Conservation (phyloP, 2,113 vertebrate species). For the Pterocles burchelli region DNA sequence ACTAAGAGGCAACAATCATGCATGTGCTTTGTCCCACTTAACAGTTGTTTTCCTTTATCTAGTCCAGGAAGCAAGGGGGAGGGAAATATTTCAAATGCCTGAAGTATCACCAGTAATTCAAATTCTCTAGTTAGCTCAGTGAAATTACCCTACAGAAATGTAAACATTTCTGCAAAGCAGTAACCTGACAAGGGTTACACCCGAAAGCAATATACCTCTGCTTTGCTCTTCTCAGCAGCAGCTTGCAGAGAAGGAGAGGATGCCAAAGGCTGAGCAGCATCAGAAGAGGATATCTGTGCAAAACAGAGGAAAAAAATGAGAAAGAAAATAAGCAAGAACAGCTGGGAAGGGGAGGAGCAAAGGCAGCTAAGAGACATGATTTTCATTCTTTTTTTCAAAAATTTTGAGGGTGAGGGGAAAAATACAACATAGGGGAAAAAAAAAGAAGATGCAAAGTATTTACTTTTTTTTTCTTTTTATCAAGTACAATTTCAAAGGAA, state of each 20-base stretch:
- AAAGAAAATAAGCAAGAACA: conserved; percentile 65
- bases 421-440: background rate
- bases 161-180: background rate
- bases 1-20: background rate
- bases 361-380: background rate
- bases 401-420: background rate
- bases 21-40: background rate
- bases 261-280: conserved; percentile 85
- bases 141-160: background rate
- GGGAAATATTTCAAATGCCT: background rate
- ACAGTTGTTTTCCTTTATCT: background rate
- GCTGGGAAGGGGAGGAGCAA: background rate
- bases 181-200: conserved; percentile 11
- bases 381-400: background rate
- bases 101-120: background rate
- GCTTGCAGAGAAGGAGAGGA: conserved; percentile 87
- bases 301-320: conserved; percentile 64
- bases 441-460: background rate
- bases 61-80: background rate
- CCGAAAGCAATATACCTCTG: conserved; percentile 81
- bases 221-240: conserved; percentile 87
- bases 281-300: conserved; percentile 85
- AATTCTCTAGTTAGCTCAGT: background rate
- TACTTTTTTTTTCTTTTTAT: background rate
- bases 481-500: background rate